Percentiles rank a stretch among this genome's conserved stretches.
These are phyloP conservation scores for Elymnias hypermnestra DNA, from an alignment of 1,140 invertebrate species.

Conservation along the genomic window DNA sequence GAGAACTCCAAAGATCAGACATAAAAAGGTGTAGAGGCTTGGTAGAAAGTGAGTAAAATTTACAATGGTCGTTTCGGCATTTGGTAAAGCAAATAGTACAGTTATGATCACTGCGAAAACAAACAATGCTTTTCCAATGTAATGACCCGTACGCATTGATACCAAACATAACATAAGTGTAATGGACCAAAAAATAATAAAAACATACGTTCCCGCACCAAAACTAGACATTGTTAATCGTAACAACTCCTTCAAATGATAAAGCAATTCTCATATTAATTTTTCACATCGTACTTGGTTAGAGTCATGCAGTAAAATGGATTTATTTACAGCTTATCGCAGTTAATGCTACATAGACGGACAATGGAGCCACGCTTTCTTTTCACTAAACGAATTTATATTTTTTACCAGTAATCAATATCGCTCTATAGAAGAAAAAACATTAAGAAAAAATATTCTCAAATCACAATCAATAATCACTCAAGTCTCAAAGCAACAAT, in stretches of 20 bases:
- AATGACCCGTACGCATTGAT: slow-evolving; percentile 59
- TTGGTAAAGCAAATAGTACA: slow-evolving; percentile 51
- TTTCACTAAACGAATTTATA: slow-evolving; percentile 1
- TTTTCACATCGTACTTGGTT: background rate
- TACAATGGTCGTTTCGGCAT: slow-evolving; percentile 30
- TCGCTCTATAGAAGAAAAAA: no score
- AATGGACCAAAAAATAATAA: slow-evolving; percentile 55
- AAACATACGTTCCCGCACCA: slow-evolving; percentile 60
- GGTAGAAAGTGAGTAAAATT: slow-evolving; percentile 54
- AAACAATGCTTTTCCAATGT: slow-evolving; percentile 51
- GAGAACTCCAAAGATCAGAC: slow-evolving; percentile 42
- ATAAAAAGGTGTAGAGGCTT: slow-evolving; percentile 44
- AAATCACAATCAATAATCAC: no score
- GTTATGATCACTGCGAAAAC: slow-evolving; percentile 43
- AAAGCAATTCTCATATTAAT: background rate
- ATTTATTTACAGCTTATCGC: slow-evolving; percentile 18
- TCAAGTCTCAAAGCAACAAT: no score
- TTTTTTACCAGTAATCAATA: no score
- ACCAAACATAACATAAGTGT: slow-evolving; percentile 57
- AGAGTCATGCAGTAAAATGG: slow-evolving; percentile 19
- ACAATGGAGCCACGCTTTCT: background rate
- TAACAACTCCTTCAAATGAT: slow-evolving; percentile 2
- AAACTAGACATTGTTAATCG: slow-evolving; percentile 43
- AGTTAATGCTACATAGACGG: slow-evolving; percentile 10
- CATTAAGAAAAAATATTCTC: no score